These are phyloP conservation scores for Plagiodera versicolora DNA, from an alignment of 2,888 invertebrate species.

Conservation along the genomic window DNA sequence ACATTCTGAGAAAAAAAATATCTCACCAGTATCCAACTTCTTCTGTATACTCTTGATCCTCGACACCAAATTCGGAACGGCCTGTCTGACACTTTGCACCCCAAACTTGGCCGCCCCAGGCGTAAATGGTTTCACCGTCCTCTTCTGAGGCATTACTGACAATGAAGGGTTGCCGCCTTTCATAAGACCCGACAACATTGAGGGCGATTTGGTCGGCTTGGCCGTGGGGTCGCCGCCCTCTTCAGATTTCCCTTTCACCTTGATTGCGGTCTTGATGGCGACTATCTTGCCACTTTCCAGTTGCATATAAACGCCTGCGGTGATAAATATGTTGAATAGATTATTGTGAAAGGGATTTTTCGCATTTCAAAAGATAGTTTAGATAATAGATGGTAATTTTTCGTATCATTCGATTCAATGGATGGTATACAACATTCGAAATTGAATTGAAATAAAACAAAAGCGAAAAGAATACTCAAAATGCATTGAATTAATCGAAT, in stretches of 20 bases:
- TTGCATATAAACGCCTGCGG: conserved; percentile 86
- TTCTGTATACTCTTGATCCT: conserved; percentile 46
- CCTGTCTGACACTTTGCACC: conserved; percentile 49
- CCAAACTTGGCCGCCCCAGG: conserved; percentile 48
- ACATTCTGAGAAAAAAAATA: no score
- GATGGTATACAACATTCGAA: no score
- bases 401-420: no score
- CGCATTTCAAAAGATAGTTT: no score
- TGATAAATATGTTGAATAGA: no score
- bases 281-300: conserved; percentile 93
- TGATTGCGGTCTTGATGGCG: conserved; percentile 81
- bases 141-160: conserved; percentile 59
- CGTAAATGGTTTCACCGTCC: conserved; percentile 46
- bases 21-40: conserved; percentile 38
- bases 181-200: no score
- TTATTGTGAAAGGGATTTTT: no score
- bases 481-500: no score
- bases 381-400: no score
- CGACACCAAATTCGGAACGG: conserved; percentile 50
- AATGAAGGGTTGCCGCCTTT: conserved; percentile 66
- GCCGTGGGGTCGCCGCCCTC: conserved; percentile 13
- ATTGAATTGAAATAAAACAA: no score
- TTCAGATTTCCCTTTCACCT: conserved; percentile 60
- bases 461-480: no score
- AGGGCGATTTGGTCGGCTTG: conserved; percentile 44